A percentile compares a stretch with the other conserved stretches of the same genome.
These are phyloP conservation scores for Boleophthalmus pectinirostris DNA, from an alignment of 2,113 vertebrate genomes.

Conservation along the genomic window DNA sequence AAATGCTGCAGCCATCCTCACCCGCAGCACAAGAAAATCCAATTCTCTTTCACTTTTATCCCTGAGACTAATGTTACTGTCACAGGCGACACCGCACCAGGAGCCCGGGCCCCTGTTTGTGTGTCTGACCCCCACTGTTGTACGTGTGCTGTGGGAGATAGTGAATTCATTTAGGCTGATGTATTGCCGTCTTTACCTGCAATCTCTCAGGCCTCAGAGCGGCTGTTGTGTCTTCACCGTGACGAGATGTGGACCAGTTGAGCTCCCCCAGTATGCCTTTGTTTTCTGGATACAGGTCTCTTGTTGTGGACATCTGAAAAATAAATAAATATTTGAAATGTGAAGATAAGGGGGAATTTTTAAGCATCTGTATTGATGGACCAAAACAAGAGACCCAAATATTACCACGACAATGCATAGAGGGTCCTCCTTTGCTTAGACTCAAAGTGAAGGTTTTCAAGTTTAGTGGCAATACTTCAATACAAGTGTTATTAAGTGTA, in stretches of 20 bases:
- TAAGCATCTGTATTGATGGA: background rate
- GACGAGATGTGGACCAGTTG: conserved; percentile 47
- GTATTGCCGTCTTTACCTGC: conserved; percentile 77
- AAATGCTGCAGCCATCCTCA: conserved; percentile 73
- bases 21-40: conserved; percentile 77
- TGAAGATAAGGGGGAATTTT: background rate
- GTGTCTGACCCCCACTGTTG: conserved; percentile 40
- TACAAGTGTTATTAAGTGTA: too few species aligned
- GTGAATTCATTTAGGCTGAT: conserved; percentile 84
- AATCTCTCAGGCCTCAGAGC: conserved; percentile 66
- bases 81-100: conserved; percentile 70
- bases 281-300: background rate
- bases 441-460: too few species aligned
- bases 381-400: too few species aligned
- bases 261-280: conserved; percentile 10
- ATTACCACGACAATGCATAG: too few species aligned
- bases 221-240: conserved; percentile 63
- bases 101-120: conserved; percentile 60
- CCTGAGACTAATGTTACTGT: conserved; percentile 83
- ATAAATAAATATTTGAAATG: background rate
- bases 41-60: conserved; percentile 78
- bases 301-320: background rate
- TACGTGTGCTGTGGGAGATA: conserved; percentile 72
- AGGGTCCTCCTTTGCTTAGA: too few species aligned
- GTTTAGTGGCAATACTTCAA: too few species aligned